Conservation (phyloP, 2,797 vertebrate genomes). For the Accipiter minullus region DNA sequence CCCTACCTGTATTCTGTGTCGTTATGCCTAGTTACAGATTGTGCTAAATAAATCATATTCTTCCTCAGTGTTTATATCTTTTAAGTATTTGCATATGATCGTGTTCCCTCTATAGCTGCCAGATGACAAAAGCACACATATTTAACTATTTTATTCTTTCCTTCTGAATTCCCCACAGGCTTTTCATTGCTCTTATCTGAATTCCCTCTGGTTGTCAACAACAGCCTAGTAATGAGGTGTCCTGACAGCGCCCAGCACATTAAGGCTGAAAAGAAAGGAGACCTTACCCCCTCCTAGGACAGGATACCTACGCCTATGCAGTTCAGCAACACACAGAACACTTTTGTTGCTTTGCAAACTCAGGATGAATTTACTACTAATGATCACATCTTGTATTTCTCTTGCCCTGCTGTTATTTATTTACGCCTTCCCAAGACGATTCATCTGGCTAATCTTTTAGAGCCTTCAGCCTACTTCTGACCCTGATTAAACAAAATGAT, state of each 20-base stretch:
- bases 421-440: neutral
- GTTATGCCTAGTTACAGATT: neutral
- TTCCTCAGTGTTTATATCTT: neutral
- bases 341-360: neutral
- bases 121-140: neutral
- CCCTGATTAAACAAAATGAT: neutral
- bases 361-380: neutral
- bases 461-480: neutral
- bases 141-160: neutral
- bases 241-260: fast-evolving
- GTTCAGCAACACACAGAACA: neutral
- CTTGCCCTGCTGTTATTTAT: neutral
- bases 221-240: neutral
- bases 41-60: neutral
- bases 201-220: neutral
- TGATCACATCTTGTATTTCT: neutral
- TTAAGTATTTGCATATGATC: neutral
- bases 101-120: neutral
- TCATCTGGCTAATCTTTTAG: neutral
- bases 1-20: neutral
- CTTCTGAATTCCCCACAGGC: neutral
- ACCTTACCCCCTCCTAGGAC: neutral
- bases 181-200: neutral
- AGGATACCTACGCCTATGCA: neutral
- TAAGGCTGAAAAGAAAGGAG: neutral